A percentile compares a stretch with the other conserved stretches of the same genome.
Conservation (phyloP, 1,140 invertebrate genomes). For the Nautilus pompilius region DNA sequence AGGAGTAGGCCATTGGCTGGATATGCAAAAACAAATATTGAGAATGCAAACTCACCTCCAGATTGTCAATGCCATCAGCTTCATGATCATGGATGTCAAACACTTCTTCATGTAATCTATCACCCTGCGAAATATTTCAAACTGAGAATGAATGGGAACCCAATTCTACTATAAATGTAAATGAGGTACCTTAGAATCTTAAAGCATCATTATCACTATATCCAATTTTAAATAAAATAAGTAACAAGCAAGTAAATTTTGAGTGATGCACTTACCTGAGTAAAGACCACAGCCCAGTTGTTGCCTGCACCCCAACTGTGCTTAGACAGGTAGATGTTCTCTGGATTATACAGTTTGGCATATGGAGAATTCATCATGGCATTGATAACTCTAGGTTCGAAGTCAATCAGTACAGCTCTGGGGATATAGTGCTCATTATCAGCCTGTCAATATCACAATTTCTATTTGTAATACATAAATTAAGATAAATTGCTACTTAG, state of each 20-base stretch:
- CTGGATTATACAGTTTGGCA: constrained; percentile 95
- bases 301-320: constrained; percentile 98
- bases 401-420: constrained; percentile 88
- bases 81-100: constrained; percentile 99
- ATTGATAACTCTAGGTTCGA: constrained; percentile 97
- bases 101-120: constrained; percentile 92
- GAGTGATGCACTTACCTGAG: constrained; percentile 59
- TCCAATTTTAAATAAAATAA: too few relatives aligned
- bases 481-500: too few relatives aligned
- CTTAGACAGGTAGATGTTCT: constrained; percentile 97
- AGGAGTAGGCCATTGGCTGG: too few relatives aligned
- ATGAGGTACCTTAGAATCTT: too few relatives aligned
- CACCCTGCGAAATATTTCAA: constrained; percentile 62
- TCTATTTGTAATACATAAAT: too few relatives aligned
- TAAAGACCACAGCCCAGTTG: constrained; percentile 97
- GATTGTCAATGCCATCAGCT: constrained; percentile 96
- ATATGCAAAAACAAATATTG: too few relatives aligned
- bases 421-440: constrained; percentile 99
- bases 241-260: too few relatives aligned
- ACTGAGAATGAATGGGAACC: too few relatives aligned
- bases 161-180: too few relatives aligned
- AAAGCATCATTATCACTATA: too few relatives aligned
- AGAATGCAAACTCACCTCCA: constrained; percentile 75
- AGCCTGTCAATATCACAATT: too few relatives aligned
- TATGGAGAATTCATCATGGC: constrained; percentile 93